A percentile compares a stretch with the other conserved stretches of the same genome.
Evolutionary conservation across 1,140 invertebrate species (phyloP).

Genomic region (Sitobion miscanthi): DNA sequence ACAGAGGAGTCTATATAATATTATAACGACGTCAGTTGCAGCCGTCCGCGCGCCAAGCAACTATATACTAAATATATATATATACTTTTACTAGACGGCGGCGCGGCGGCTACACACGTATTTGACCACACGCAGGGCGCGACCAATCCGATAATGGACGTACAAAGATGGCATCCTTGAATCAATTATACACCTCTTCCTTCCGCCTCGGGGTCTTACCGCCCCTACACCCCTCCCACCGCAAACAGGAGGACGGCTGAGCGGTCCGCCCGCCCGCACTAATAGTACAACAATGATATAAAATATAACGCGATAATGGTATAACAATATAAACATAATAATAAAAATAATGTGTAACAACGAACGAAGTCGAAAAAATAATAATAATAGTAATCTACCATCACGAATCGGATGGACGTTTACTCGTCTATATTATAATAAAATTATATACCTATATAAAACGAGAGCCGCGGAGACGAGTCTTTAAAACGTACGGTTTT

Average conservation of each 20-base stretch:
- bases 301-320: slow-evolving; percentile 16
- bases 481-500: neutral
- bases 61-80: neutral
- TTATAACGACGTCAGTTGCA: slow-evolving; percentile 3
- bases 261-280: neutral
- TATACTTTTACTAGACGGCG: neutral
- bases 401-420: slow-evolving; percentile 47
- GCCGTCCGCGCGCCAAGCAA: neutral
- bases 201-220: slow-evolving; percentile 42
- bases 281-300: slow-evolving; percentile 25
- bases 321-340: slow-evolving; percentile 17
- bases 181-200: slow-evolving; percentile 57
- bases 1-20: neutral
- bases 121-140: slow-evolving; percentile 55
- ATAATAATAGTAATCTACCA: slow-evolving; percentile 30
- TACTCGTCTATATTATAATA: slow-evolving; percentile 24
- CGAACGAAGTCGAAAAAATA: neutral
- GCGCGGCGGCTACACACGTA: neutral
- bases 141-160: slow-evolving; percentile 56
- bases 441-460: neutral
- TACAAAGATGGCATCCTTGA: slow-evolving; percentile 57
- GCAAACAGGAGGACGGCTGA: neutral
- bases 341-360: neutral
- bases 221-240: neutral
- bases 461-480: neutral